Evolutionary conservation across 2,888 invertebrate genomes (phyloP).

Genomic region (Drosophila dives): DNA sequence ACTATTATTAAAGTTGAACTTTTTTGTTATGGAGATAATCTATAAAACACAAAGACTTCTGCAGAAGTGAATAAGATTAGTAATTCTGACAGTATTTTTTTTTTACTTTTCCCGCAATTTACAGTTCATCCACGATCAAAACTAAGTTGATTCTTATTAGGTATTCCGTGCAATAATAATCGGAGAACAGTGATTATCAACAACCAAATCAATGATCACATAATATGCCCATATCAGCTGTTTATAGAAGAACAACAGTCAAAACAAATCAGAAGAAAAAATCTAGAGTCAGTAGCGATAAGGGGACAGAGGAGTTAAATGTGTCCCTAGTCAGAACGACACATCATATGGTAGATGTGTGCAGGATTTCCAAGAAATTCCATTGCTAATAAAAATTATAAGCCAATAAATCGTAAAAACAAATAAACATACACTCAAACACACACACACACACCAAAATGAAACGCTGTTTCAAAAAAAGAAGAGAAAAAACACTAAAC

Average conservation of each 20-base stretch:
- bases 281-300: conserved; percentile 31
- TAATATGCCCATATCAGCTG: conserved; percentile 40
- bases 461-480: conserved; percentile 61
- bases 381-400: conserved; percentile 80
- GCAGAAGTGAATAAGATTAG: not conserved
- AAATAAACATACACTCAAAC: conserved; percentile 56
- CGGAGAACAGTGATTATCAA: not conserved
- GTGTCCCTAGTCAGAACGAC: conserved; percentile 18
- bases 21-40: not conserved
- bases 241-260: conserved; percentile 23
- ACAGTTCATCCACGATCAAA: not conserved
- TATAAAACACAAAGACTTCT: not conserved
- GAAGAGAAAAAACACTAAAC: conserved; percentile 16
- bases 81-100: not conserved
- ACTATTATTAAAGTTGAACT: not conserved
- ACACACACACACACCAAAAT: conserved; percentile 35
- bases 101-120: not conserved
- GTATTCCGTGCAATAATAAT: not conserved
- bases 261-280: conserved; percentile 34
- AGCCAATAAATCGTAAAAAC: conserved; percentile 77
- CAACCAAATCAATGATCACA: not conserved
- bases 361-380: conserved; percentile 74
- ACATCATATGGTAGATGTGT: conserved; percentile 58
- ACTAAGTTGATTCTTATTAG: not conserved
- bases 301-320: conserved; percentile 1